A percentile compares a stretch with the other conserved stretches of the same genome.
These are phyloP conservation scores for Aspidiotus destructor DNA, from an alignment of 2,888 invertebrate species.

Conservation along the genomic window DNA sequence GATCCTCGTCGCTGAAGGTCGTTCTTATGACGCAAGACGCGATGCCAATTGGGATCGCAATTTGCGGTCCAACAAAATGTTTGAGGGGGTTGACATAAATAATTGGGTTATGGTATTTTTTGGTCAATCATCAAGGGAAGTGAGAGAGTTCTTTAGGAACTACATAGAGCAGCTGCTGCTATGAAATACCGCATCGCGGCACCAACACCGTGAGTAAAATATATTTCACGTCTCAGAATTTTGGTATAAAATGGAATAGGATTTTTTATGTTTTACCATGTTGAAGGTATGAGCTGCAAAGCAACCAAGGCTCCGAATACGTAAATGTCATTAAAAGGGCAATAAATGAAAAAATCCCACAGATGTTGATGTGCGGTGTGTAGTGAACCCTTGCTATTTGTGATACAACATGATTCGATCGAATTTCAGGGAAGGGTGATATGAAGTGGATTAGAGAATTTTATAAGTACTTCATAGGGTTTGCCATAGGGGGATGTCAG, in stretches of 20 bases:
- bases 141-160: background rate
- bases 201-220: constrained; percentile 36
- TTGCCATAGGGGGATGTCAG: too few relatives aligned
- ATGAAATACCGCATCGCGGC: constrained; percentile 43
- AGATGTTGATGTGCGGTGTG: constrained; percentile 51
- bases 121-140: background rate
- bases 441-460: too few relatives aligned
- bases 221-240: background rate
- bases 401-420: too few relatives aligned
- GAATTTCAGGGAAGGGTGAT: constrained; percentile 12
- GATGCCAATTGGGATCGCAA: constrained; percentile 69
- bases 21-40: constrained; percentile 43
- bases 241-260: background rate
- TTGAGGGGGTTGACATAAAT: constrained; percentile 39
- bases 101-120: constrained; percentile 44
- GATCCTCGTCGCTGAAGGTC: constrained; percentile 46
- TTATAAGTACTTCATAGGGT: too few relatives aligned
- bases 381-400: too few relatives aligned
- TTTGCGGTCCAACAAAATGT: constrained; percentile 49
- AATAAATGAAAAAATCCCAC: constrained; percentile 50
- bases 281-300: constrained; percentile 42
- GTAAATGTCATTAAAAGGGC: constrained; percentile 51
- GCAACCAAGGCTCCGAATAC: constrained; percentile 54
- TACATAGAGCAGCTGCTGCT: constrained; percentile 44
- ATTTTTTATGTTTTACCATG: background rate